Base-by-base conservation (phyloP, 2,113 vertebrate species). In the Caretta caretta region DNA sequence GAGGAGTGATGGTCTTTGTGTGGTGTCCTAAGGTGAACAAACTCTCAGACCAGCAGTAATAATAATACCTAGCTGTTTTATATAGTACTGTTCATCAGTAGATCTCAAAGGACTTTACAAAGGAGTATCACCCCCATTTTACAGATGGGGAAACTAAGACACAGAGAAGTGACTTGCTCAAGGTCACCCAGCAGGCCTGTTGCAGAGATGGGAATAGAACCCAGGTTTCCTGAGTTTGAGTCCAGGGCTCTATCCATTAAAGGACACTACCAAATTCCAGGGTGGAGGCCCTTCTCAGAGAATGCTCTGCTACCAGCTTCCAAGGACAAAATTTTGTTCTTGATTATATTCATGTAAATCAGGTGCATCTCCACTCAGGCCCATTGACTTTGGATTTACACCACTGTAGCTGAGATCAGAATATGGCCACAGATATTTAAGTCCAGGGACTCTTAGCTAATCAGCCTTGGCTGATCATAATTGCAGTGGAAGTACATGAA, bases 291-390 rank as follows among this genome's bases (percentile, higher is more conserved):
- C 75, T 42, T 88, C 56, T 83, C 0, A 1, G 10, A 72, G 35
- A 75, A 19, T 57, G 31, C 56, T n/a, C 76, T 86, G 35, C 69
- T 84, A 16, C 42, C 50, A 24, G n/a, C 29, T 80, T 88, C 79
- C 27, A 49, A 29, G 0, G 3, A 89, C 22, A 6, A 3, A 4
- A 53, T 59, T 5, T 11, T 4, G 1, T 75, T 10, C 22, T 27
- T 46, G 25, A 72, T 50, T 59, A 12, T 9, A 24, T 5, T 24
- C 35, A 79, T 69, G 4, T 31, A 31, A 11, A 16, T 81, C 24
- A 59, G 22, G 50, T 16, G 87, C 9, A 14, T 13, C 51, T 51
- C 27, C 50, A 75, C 62, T 46, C 79, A 59, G 22, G 54, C 82
- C 3, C 11, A 7, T 4, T n/a, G 87, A 3, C 75, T 83, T 38